Conservation (phyloP, 1,140 invertebrate species). For the Sinonovacula constricta region DNA sequence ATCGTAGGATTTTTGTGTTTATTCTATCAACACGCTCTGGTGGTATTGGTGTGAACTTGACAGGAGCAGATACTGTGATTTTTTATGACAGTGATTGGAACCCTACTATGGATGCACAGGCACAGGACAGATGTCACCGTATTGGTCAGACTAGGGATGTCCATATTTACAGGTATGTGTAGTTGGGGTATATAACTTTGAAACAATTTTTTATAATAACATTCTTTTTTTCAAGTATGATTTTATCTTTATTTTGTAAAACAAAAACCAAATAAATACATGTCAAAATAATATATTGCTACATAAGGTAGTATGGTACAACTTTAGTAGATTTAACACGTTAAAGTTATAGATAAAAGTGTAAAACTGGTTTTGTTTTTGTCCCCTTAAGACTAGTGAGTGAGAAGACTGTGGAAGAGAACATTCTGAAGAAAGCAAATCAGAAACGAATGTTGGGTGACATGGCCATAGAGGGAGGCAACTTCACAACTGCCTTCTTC, state of each 20-base stretch:
- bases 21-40: constrained; percentile 98
- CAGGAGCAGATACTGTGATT: constrained; percentile 99
- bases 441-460: constrained; percentile 98
- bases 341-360: not conserved
- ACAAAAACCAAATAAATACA: too few species aligned
- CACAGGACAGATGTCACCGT: constrained; percentile 98
- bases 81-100: constrained; percentile 99
- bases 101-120: constrained; percentile 99
- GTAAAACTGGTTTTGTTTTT: not conserved
- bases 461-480: constrained; percentile 98
- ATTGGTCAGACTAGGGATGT: constrained; percentile 99
- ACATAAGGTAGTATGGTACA: not conserved
- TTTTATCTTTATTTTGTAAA: too few species aligned
- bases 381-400: constrained; percentile 91
- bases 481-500: constrained; percentile 99
- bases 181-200: too few species aligned
- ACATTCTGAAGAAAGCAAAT: constrained; percentile 99
- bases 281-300: too few species aligned
- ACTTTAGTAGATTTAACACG: not conserved
- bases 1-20: constrained; percentile 97
- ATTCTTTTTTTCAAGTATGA: too few species aligned
- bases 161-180: constrained; percentile 97
- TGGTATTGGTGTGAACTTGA: constrained; percentile 99
- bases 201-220: too few species aligned
- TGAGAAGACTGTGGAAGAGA: constrained; percentile 98